Evolutionary conservation across 1,140 invertebrate species (phyloP).

Genomic region (Steinernema khuongi): DNA sequence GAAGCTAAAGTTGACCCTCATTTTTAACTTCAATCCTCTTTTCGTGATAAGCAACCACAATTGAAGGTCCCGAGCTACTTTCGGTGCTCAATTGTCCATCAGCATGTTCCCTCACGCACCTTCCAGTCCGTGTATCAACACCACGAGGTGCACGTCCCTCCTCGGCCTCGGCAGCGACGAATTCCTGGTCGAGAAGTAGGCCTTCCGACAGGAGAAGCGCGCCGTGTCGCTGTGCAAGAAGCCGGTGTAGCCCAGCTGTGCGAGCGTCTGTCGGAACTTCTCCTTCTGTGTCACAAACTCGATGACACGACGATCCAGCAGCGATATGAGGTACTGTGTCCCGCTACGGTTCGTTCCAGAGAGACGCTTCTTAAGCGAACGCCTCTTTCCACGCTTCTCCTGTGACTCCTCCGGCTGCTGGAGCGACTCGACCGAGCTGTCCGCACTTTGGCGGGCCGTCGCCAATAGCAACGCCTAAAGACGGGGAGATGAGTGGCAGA

Average conservation of each 20-base stretch:
- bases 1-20: too few species aligned
- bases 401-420: neutral
- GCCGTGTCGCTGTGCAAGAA: neutral
- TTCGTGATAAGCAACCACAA: too few species aligned
- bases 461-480: neutral
- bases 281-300: neutral
- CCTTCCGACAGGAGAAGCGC: neutral
- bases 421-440: neutral
- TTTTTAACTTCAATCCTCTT: too few species aligned
- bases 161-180: slow-evolving; percentile 1
- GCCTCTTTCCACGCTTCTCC: neutral
- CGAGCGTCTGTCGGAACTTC: neutral
- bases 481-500: neutral
- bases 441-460: neutral
- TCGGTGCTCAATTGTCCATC: too few species aligned
- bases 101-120: neutral
- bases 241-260: neutral
- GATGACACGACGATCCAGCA: neutral
- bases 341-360: neutral
- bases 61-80: too few species aligned
- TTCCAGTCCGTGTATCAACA: slow-evolving; percentile 1
- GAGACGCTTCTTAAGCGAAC: neutral
- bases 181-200: neutral
- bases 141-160: neutral
- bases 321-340: neutral